Evolutionary conservation across 2,113 vertebrate species (phyloP).

Genomic region (Myotis lucifugus): DNA sequence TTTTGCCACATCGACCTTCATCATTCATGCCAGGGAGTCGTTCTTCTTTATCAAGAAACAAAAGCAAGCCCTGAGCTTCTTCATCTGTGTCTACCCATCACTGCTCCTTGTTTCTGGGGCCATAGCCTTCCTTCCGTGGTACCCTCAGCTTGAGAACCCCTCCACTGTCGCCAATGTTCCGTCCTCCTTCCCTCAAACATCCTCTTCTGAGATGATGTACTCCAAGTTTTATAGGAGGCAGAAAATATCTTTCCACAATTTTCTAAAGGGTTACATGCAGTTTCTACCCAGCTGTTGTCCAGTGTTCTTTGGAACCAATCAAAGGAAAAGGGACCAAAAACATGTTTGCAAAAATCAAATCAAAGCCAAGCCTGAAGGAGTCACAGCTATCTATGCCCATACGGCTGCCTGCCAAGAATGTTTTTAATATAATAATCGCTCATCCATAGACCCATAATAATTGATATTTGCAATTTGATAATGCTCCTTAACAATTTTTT

Average conservation of each 20-base stretch:
- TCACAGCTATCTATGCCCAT: conserved; percentile 31
- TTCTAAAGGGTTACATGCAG: background rate
- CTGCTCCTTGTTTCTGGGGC: background rate
- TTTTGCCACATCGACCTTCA: conserved; percentile 42
- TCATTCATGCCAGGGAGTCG: conserved; percentile 12
- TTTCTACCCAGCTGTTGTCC: conserved; percentile 65
- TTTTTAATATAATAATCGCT: conserved; percentile 82
- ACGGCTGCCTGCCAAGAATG: conserved; percentile 72
- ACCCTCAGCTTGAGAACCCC: background rate
- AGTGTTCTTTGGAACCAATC: conserved; percentile 57
- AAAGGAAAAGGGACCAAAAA: conserved; percentile 70
- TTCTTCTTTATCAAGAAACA: conserved; percentile 58
- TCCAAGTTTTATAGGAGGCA: conserved; percentile 19
- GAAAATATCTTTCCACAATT: conserved; percentile 23
- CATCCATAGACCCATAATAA: conserved; percentile 80
- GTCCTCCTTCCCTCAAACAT: background rate
- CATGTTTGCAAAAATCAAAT: conserved; percentile 79
- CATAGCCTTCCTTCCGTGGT: background rate
- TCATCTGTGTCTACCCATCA: background rate
- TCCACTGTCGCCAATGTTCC: background rate
- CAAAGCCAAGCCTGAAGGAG: conserved; percentile 71
- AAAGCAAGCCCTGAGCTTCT: conserved; percentile 18
- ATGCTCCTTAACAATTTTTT: conserved; percentile 81
- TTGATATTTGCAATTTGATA: conserved; percentile 83
- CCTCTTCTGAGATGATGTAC: background rate